Evolutionary conservation across 2,888 invertebrate genomes (phyloP).

Genomic region (Pyrocoelia pectoralis): DNA sequence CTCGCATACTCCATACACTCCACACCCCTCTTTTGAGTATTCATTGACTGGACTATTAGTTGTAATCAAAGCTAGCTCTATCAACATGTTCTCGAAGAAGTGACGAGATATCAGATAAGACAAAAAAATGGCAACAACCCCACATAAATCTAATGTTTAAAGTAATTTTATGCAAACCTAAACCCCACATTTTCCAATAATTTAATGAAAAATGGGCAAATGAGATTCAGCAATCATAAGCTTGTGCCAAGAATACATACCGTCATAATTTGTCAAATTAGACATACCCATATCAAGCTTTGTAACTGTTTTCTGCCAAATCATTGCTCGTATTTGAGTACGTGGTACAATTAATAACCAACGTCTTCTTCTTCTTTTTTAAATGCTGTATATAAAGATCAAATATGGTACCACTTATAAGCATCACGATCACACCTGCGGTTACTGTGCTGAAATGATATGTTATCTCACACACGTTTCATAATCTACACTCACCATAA

Average conservation of each 20-base stretch:
- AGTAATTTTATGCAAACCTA: too few species aligned
- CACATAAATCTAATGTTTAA: too few species aligned
- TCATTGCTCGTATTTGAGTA: slow-evolving; percentile 58
- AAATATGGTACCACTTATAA: slow-evolving; percentile 74
- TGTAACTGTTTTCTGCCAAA: slow-evolving; percentile 44
- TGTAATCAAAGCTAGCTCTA: too few species aligned
- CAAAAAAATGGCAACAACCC: too few species aligned
- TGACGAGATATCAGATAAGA: too few species aligned
- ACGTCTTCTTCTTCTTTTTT: slow-evolving; percentile 60
- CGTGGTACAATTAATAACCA: slow-evolving; percentile 58
- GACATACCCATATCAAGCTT: slow-evolving; percentile 56
- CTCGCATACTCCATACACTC: too few species aligned
- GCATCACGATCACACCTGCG: slow-evolving; percentile 63
- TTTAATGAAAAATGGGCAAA: neutral
- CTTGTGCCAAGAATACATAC: slow-evolving; percentile 41
- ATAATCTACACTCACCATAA: slow-evolving; percentile 68
- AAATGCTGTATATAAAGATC: slow-evolving; percentile 71
- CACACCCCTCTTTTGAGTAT: too few species aligned
- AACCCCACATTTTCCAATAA: too few species aligned
- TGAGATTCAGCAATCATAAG: neutral
- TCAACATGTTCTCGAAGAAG: too few species aligned
- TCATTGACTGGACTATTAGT: too few species aligned
- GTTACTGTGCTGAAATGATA: slow-evolving; percentile 48
- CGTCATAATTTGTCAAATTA: slow-evolving; percentile 51
- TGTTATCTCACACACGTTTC: too few species aligned